A percentile compares a stretch with the other conserved stretches of the same genome.
Evolutionary conservation across 2,113 vertebrate species (phyloP).

Genomic region (Eleginops maclovinus): DNA sequence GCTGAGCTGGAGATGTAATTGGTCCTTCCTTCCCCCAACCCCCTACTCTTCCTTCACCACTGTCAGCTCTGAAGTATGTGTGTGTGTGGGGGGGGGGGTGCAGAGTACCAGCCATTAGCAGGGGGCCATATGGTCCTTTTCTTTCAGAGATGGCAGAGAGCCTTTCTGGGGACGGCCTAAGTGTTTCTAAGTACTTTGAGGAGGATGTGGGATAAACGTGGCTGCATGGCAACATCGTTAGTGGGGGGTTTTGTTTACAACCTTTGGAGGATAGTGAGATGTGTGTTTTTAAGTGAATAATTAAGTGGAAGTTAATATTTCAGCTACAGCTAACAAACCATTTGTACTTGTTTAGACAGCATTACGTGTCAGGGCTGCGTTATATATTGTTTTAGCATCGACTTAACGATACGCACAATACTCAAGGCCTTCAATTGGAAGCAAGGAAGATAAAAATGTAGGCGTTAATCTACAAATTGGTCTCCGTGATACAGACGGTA

Average conservation of each 20-base stretch:
- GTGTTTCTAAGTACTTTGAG: conserved; percentile 33
- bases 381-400: too few relatives aligned
- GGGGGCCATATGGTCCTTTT: conserved; percentile 74
- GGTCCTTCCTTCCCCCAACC: conserved; percentile 49
- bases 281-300: not conserved
- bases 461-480: too few relatives aligned
- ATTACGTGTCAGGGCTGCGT: not conserved
- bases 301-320: not conserved
- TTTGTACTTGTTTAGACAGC: not conserved
- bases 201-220: conserved; percentile 11
- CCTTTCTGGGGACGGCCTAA: conserved; percentile 17
- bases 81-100: conserved; percentile 13
- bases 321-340: not conserved
- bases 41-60: conserved; percentile 47
- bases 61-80: conserved; percentile 65
- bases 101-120: conserved; percentile 63
- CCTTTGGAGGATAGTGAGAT: not conserved
- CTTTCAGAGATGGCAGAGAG: conserved; percentile 61
- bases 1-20: conserved; percentile 58
- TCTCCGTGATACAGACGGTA: too few relatives aligned
- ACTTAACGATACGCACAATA: too few relatives aligned
- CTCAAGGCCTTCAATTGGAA: too few relatives aligned
- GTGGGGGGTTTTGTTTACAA: not conserved
- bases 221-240: not conserved
- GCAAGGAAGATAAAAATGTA: too few relatives aligned